phyloP scores from a whole-genome alignment of 2,888 invertebrate species.

The Eupithecia pulchellata region DNA sequence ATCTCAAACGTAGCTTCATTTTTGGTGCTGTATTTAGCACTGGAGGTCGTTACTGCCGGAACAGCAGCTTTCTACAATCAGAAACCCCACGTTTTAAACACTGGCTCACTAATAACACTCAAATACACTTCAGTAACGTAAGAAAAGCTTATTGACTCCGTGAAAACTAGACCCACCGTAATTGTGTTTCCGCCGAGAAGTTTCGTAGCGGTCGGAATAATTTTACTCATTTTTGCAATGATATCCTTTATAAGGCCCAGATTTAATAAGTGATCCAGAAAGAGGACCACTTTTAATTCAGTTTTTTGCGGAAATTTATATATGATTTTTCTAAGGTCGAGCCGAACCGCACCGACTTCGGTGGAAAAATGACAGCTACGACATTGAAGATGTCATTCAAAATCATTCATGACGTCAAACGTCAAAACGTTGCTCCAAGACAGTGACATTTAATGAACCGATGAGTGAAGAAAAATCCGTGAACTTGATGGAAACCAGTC shows the following conservation, averaged over 20 bases:
- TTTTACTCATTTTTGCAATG: conserved; percentile 67
- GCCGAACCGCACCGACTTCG: not conserved
- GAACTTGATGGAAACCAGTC: not conserved
- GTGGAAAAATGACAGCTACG: conserved; percentile 16
- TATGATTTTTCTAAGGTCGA: not conserved
- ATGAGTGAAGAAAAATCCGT: too few species aligned
- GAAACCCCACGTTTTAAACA: conserved; percentile 14
- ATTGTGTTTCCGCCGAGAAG: conserved; percentile 66
- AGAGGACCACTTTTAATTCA: conserved; percentile 6
- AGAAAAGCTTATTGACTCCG: not conserved
- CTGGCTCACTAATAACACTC: not conserved
- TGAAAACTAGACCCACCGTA: conserved; percentile 61
- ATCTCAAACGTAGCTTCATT: conserved; percentile 87
- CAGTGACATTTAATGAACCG: not conserved
- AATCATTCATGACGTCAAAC: not conserved
- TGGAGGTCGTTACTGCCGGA: conserved; percentile 66
- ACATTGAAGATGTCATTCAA: conserved; percentile 16
- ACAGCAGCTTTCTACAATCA: conserved; percentile 72
- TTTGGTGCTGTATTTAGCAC: conserved; percentile 80
- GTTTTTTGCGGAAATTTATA: not conserved
- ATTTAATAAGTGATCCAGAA: conserved; percentile 59
- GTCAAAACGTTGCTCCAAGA: not conserved
- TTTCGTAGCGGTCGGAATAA: conserved; percentile 72
- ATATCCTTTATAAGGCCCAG: conserved; percentile 66
- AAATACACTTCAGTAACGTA: not conserved